Evolutionary conservation across 1,140 invertebrate species (phyloP), one percentile per base, ranked within the genome.

Genomic region (Rhagoletis pomonella): DNA sequence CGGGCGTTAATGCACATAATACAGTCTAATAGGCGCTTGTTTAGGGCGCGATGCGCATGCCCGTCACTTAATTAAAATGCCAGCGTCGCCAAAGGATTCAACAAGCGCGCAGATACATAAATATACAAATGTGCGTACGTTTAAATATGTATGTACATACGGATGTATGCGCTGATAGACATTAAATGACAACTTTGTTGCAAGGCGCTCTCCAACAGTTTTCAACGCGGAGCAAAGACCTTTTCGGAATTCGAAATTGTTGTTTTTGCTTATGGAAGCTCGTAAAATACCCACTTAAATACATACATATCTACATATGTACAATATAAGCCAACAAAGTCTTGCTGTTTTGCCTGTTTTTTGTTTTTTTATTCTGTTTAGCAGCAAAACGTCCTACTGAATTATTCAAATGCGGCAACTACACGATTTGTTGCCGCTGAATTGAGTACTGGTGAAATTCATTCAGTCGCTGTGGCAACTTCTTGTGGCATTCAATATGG

Each of bases 21-120:
- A 17, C 12, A 17, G 12, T 44, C 14, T 5, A 47, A 73, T 14
- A 47, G 67, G 3, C 44, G 12, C 67, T 73, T 47, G 73, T n/a
- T 19, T 7, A 73, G 73, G 67, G 73, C 19, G 47, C 47, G 73
- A 55, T 55, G 73, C 73, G 44, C 73, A 81, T 81, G 73, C 73
- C 14, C n/a, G 67, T 42, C 44, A 73, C 73, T 81, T 81, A 55
- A 81, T 81, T 81, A 81, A 81, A 81, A 81, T 81, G 73, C 73
- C n/a, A 81, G 47, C 67, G 12, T 17, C 67, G 47, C 47, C 9
- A 19, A 81, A 50, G 50, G 73, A 55, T 81, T 50, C 73, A 17
- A n/a, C n/a, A n/a, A n/a, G n/a, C n/a, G n/a, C n/a, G n/a, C n/a
- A n/a, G n/a, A n/a, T n/a, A n/a, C n/a, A n/a, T n/a, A n/a, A n/a